Conservation (phyloP, 2,113 vertebrate species). For the Cyprinodon tularosa region DNA sequence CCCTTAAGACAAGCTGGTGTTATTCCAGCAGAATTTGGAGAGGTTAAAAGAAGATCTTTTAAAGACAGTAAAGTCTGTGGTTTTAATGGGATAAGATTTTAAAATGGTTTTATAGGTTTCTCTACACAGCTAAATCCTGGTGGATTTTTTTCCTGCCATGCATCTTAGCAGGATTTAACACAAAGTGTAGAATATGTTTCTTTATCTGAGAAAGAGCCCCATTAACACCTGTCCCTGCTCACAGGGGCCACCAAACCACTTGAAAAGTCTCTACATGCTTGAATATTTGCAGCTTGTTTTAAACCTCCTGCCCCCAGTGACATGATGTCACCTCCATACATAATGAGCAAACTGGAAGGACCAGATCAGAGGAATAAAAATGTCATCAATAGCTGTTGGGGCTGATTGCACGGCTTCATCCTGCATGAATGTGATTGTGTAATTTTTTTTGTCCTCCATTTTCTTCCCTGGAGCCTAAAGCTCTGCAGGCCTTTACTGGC, state of each 20-base stretch:
- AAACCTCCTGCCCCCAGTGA: not conserved
- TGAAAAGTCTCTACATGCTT: not conserved
- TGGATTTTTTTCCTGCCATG: not conserved
- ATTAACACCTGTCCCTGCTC: no score
- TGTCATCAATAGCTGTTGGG: slow-evolving; percentile 15
- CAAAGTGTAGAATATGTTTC: not conserved
- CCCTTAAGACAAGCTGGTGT: no score
- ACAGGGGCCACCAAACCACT: not conserved
- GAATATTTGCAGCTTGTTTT: not conserved
- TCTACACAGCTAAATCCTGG: not conserved
- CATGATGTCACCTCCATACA: not conserved
- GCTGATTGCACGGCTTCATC: slow-evolving; percentile 12
- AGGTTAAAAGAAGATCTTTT: not conserved
- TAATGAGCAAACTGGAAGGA: slow-evolving; percentile 44
- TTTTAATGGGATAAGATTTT: not conserved
- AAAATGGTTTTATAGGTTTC: not conserved
- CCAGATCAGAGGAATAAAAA: slow-evolving; percentile 24
- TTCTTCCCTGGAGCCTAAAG: slow-evolving; percentile 6
- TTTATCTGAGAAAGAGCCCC: not conserved
- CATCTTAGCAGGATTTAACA: not conserved
- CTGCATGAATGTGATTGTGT: not conserved
- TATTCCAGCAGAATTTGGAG: no score
- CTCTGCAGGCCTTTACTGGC: not conserved
- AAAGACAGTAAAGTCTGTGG: not conserved
- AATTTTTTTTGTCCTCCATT: not conserved